Conservation (phyloP, 1,140 invertebrate species). For the Drosophila malerkotliana region DNA sequence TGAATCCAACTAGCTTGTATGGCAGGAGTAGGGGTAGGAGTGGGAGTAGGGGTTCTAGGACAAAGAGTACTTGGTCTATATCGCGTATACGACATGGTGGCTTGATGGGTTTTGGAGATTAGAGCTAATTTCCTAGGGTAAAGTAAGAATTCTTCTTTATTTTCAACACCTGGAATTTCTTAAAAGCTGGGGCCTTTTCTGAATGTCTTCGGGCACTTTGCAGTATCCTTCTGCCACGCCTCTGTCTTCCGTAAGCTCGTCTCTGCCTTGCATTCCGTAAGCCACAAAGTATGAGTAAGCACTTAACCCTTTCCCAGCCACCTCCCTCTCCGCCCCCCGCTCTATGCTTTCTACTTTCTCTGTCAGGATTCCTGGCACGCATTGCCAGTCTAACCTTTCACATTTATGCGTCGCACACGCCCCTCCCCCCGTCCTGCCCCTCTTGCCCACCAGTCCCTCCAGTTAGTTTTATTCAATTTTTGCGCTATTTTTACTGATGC, state of each 20-base stretch:
- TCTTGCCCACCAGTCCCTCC: not conserved
- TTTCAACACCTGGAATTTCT: conserved; percentile 22
- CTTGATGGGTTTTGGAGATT: conserved; percentile 23
- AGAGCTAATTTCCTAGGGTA: not conserved
- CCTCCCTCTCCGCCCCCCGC: conserved; percentile 4
- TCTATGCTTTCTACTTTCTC: not conserved
- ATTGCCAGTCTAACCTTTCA: conserved; percentile 69
- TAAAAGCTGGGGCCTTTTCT: conserved; percentile 11
- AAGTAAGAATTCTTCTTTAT: no score
- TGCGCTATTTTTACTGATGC: conserved; percentile 68
- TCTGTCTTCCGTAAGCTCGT: conserved; percentile 14
- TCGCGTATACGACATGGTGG: conserved; percentile 20
- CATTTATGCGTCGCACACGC: conserved; percentile 60
- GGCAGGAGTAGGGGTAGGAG: not conserved
- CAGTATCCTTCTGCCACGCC: not conserved
- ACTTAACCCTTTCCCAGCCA: conserved; percentile 45
- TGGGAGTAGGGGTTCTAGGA: not conserved
- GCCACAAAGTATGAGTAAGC: conserved; percentile 55
- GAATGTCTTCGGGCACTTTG: conserved; percentile 32
- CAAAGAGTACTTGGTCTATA: not conserved
- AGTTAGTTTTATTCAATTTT: conserved; percentile 80
- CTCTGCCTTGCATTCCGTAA: conserved; percentile 45
- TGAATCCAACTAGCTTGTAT: conserved; percentile 29
- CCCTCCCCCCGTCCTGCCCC: not conserved
- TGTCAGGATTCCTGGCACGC: conserved; percentile 47